Evolutionary conservation across 2,888 invertebrate genomes (phyloP).

Genomic region (Ferdinandea cuprea): DNA sequence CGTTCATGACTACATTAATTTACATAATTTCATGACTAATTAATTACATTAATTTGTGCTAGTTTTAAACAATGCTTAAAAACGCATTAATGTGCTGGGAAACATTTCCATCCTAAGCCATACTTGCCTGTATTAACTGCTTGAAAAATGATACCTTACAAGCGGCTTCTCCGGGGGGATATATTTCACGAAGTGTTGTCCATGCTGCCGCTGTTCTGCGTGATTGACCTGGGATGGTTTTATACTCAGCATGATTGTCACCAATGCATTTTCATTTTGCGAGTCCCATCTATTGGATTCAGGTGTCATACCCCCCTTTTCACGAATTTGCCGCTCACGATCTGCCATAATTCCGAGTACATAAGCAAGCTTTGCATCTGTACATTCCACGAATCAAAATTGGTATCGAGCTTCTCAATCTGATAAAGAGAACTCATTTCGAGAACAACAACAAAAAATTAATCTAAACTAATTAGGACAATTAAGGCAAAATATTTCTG

Average conservation of each 20-base stretch:
- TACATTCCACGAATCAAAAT: conserved; percentile 41
- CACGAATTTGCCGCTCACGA: conserved; percentile 28
- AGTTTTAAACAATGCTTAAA: conserved; percentile 54
- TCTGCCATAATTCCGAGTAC: conserved; percentile 37
- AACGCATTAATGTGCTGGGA: conserved; percentile 54
- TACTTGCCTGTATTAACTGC: conserved; percentile 38
- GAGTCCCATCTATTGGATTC: conserved; percentile 24
- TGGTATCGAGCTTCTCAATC: conserved; percentile 40
- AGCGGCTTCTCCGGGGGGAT: conserved; percentile 67
- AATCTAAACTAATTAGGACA: neutral
- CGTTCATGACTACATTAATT: conserved; percentile 40
- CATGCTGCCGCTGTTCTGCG: conserved; percentile 59
- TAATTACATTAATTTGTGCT: too few species aligned
- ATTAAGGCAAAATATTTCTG: neutral
- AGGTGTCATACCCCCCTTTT: conserved; percentile 29
- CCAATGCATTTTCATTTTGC: conserved; percentile 62
- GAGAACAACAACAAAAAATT: too few species aligned
- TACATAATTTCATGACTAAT: too few species aligned
- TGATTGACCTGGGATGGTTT: conserved; percentile 31
- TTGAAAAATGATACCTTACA: conserved; percentile 67
- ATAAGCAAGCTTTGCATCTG: conserved; percentile 59
- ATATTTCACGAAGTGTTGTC: conserved; percentile 45
- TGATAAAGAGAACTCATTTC: too few species aligned
- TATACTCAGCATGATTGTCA: conserved; percentile 40
- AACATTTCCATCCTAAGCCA: conserved; percentile 28